phyloP scores from a whole-genome alignment of 2,888 invertebrate genomes.

The Sepiola atlantica region DNA sequence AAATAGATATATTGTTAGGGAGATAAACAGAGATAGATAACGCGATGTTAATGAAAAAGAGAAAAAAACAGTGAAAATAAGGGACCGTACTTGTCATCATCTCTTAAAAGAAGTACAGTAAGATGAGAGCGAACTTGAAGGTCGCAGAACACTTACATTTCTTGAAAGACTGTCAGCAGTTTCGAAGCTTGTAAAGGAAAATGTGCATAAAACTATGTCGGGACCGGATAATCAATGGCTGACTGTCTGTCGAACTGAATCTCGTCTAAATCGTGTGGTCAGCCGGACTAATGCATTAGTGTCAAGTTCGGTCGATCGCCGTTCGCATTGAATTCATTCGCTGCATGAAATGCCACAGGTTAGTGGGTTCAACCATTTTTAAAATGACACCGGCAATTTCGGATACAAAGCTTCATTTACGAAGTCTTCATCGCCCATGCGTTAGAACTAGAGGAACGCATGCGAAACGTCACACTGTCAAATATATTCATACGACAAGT shows the following conservation, averaged over 20 bases:
- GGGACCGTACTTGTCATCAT: neutral
- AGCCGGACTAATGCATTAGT: slow-evolving; percentile 17
- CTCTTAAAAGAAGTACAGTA: neutral
- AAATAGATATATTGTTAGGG: neutral
- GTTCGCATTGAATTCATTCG: slow-evolving; percentile 4
- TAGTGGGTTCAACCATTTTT: slow-evolving; percentile 32
- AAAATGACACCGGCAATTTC: neutral
- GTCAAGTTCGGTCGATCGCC: neutral
- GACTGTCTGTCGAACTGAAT: neutral
- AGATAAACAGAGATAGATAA: neutral
- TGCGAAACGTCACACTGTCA: too few species aligned
- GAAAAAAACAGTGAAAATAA: neutral
- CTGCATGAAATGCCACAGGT: neutral
- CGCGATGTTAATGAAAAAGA: neutral
- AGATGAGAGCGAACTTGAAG: neutral
- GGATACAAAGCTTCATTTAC: neutral
- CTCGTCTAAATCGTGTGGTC: neutral
- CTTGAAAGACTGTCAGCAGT: neutral
- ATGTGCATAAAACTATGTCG: neutral
- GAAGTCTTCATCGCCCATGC: neutral
- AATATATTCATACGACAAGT: too few species aligned
- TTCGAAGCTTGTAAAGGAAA: too few species aligned
- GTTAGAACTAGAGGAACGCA: too few species aligned
- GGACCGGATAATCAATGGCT: neutral
- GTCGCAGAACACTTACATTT: neutral